phyloP scores from a whole-genome alignment of 2,797 vertebrate species.

The Cephalopachus bancanus region DNA sequence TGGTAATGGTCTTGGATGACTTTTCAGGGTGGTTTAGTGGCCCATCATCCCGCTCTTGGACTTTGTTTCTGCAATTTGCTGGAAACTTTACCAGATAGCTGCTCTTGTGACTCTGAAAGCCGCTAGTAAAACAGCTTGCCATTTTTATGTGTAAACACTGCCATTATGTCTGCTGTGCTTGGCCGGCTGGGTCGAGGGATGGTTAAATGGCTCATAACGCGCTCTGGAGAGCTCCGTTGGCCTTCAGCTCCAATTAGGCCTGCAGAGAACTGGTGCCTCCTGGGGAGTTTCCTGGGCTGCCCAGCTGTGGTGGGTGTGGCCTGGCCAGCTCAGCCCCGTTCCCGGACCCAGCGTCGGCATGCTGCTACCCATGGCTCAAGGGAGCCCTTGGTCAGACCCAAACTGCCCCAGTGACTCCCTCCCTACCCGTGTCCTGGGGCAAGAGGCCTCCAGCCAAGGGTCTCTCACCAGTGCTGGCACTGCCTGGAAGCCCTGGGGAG shows the following conservation, averaged over 20 bases:
- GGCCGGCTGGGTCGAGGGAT: background rate
- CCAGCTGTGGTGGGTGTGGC: background rate
- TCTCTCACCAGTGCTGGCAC: background rate
- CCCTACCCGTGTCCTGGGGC: fast-evolving
- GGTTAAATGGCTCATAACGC: slow-evolving; percentile 70
- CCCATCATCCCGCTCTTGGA: slow-evolving; percentile 72
- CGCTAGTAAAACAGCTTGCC: slow-evolving; percentile 70
- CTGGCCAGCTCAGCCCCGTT: background rate
- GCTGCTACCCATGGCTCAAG: background rate
- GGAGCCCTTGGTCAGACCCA: background rate
- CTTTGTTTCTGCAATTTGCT: slow-evolving; percentile 79
- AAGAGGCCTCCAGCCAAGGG: background rate
- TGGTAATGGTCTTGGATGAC: slow-evolving; percentile 73
- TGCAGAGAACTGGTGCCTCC: background rate
- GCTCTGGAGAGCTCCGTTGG: slow-evolving; percentile 28
- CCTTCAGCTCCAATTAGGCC: slow-evolving; percentile 51
- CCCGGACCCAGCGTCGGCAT: background rate
- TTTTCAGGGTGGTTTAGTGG: slow-evolving; percentile 76
- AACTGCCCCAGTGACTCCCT: background rate
- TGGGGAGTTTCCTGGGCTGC: background rate
- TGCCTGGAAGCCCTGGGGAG: background rate
- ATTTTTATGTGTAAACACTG: slow-evolving; percentile 77
- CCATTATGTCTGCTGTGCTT: slow-evolving; percentile 64
- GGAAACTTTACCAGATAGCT: slow-evolving; percentile 79
- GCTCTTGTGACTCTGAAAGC: slow-evolving; percentile 74